phyloP scores from a whole-genome alignment of 1,140 invertebrate species.

The Scaptodrosophila lebanonensis region DNA sequence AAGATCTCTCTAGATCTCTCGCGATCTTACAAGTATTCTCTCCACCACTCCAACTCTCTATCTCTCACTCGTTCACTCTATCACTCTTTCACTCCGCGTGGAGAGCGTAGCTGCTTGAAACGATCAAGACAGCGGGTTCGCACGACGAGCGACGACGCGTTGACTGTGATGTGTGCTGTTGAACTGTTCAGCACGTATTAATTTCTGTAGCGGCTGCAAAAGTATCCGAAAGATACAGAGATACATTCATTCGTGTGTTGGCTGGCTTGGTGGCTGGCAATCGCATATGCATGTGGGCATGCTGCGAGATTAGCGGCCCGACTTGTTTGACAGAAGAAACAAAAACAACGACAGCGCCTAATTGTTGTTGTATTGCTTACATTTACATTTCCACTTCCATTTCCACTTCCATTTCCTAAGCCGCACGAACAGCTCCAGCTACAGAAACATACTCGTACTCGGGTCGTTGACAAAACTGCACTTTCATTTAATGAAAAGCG shows the following conservation, averaged over 20 bases:
- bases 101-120: too few relatives aligned
- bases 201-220: conserved; percentile 61
- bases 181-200: conserved; percentile 70
- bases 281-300: conserved; percentile 51
- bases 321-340: conserved; percentile 59
- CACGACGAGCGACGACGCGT: conserved; percentile 9
- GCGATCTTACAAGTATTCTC: too few relatives aligned
- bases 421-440: too few relatives aligned
- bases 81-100: too few relatives aligned
- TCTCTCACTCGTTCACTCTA: too few relatives aligned
- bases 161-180: conserved; percentile 63
- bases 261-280: conserved; percentile 57
- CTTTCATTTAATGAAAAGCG: conserved; percentile 40
- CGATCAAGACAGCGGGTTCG: too few relatives aligned
- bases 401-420: conserved; percentile 36
- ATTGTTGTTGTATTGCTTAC: conserved; percentile 29
- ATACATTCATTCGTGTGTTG: conserved; percentile 44
- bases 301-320: conserved; percentile 49
- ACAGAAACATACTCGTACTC: too few relatives aligned
- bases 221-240: conserved; percentile 60
- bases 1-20: too few relatives aligned
- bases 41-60: too few relatives aligned
- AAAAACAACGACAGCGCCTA: conserved; percentile 34
- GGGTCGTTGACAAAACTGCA: too few relatives aligned
- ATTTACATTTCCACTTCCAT: conserved; percentile 65